phyloP scores from a whole-genome alignment of 2,888 invertebrate species.

The Gasteruption jaculator region DNA sequence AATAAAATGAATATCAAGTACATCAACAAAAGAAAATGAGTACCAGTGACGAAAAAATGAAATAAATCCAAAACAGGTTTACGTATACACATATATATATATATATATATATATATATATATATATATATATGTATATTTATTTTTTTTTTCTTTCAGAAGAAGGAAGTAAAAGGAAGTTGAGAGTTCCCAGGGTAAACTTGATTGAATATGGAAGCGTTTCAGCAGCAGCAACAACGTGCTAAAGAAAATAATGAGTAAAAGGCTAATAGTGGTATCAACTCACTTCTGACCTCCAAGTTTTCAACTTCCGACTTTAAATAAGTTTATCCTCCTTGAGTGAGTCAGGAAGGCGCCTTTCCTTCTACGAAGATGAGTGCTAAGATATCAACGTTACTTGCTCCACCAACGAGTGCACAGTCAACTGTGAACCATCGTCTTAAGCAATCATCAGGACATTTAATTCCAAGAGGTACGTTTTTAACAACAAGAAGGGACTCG shows the following conservation, averaged over 20 bases:
- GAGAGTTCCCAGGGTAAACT: slow-evolving; percentile 20
- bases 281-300: slow-evolving; percentile 24
- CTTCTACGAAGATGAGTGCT: slow-evolving; percentile 34
- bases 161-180: no score
- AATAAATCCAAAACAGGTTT: no score
- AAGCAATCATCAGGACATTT: slow-evolving; percentile 25
- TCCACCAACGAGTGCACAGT: slow-evolving; percentile 30
- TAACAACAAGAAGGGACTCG: no score
- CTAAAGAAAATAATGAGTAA: slow-evolving; percentile 4
- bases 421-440: slow-evolving; percentile 35
- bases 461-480: no score
- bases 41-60: no score
- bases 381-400: slow-evolving; percentile 38
- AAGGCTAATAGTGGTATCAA: slow-evolving; percentile 17
- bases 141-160: no score
- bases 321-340: no score
- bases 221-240: neutral
- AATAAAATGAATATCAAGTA: no score
- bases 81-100: no score
- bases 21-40: no score
- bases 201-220: slow-evolving; percentile 9
- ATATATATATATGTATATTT: no score
- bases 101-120: no score
- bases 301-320: slow-evolving; percentile 33
- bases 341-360: slow-evolving; percentile 32